Conservation (phyloP, 1,140 invertebrate genomes). For the Belonocnema kinseyi region DNA sequence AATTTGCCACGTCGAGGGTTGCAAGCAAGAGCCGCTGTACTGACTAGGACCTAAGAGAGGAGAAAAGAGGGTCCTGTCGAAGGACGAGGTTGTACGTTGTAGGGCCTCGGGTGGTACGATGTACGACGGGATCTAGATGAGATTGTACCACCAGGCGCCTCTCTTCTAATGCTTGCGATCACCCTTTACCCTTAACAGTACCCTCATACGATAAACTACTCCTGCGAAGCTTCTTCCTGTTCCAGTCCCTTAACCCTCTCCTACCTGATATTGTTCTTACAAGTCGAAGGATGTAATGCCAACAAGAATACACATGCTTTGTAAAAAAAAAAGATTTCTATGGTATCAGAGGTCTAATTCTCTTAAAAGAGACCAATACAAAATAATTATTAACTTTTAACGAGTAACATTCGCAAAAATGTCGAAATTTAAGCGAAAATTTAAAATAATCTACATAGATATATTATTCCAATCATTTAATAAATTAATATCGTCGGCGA, state of each 20-base stretch:
- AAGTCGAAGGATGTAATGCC: constrained; percentile 6
- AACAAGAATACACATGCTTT: constrained; percentile 1
- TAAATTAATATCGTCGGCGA: background rate
- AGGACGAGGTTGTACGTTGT: constrained; percentile 67
- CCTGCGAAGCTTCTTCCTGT: constrained; percentile 55
- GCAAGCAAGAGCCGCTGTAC: constrained; percentile 62
- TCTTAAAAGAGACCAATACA: too few species aligned
- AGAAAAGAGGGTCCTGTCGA: constrained; percentile 52
- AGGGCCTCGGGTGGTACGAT: constrained; percentile 72
- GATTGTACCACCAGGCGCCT: constrained; percentile 71
- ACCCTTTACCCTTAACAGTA: constrained; percentile 70
- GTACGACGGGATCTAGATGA: constrained; percentile 75
- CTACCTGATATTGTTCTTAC: constrained; percentile 6
- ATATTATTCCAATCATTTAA: too few species aligned
- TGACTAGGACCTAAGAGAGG: constrained; percentile 51
- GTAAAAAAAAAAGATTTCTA: background rate
- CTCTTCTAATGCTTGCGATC: constrained; percentile 62
- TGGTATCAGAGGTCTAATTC: too few species aligned
- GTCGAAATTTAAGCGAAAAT: too few species aligned
- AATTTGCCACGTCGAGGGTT: constrained; percentile 72
- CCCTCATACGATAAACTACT: constrained; percentile 72
- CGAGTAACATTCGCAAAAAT: too few species aligned
- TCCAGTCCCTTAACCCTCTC: constrained; percentile 34
- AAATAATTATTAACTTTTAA: too few species aligned
- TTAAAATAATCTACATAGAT: too few species aligned